Percentiles rank a stretch among this genome's conserved stretches.
Conservation (phyloP, 2,797 vertebrate species). For the Enteromius anoplus region DNA sequence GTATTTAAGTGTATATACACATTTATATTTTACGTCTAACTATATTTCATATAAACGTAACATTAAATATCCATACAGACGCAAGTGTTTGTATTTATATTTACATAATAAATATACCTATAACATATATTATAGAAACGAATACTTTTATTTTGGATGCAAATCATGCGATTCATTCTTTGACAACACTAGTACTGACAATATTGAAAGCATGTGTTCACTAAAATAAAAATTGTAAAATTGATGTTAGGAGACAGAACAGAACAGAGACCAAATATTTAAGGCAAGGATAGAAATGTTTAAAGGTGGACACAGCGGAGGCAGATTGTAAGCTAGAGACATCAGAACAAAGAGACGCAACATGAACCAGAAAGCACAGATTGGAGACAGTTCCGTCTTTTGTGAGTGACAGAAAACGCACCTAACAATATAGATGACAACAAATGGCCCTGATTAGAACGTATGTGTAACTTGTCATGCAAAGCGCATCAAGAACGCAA, state of each 20-base stretch:
- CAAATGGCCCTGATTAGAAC: not conserved
- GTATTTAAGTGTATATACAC: too few relatives aligned
- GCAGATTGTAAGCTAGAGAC: not conserved
- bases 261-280: not conserved
- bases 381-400: not conserved
- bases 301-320: not conserved
- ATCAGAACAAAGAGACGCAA: not conserved
- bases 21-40: too few relatives aligned
- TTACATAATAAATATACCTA: too few relatives aligned
- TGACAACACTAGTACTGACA: too few relatives aligned
- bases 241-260: not conserved
- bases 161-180: too few relatives aligned
- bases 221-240: not conserved
- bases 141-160: too few relatives aligned
- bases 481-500: not conserved
- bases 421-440: not conserved
- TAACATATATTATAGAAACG: too few relatives aligned
- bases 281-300: conserved; percentile 21
- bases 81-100: too few relatives aligned
- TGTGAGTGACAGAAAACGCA: not conserved
- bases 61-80: too few relatives aligned
- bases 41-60: too few relatives aligned
- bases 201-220: not conserved
- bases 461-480: not conserved
- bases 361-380: not conserved